Evolutionary conservation across 2,113 vertebrate genomes (phyloP).

Genomic region (Shinisaurus crocodilurus): DNA sequence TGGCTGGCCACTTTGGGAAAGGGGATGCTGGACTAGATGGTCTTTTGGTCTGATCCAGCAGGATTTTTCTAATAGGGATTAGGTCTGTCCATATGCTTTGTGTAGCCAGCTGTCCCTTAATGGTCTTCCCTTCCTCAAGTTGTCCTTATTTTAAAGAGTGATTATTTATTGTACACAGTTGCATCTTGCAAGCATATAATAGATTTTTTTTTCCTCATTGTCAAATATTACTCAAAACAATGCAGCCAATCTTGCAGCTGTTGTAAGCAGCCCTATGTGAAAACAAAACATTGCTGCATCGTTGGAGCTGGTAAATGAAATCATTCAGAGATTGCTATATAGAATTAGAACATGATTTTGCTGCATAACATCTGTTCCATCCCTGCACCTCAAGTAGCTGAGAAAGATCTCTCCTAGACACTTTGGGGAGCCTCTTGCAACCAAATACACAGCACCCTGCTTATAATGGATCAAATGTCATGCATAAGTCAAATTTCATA

Average conservation of each 20-base stretch:
- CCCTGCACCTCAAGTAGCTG: not conserved
- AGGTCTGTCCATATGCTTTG: not conserved
- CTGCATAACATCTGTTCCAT: not conserved
- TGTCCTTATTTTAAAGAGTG: not conserved
- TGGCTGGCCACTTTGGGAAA: not conserved
- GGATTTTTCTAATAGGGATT: not conserved
- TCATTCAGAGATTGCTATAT: not conserved
- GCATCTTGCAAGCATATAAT: not conserved
- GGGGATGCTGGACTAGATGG: not conserved
- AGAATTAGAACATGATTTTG: not conserved
- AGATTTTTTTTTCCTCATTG: not conserved
- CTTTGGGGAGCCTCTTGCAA: not conserved
- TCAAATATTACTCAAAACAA: not conserved
- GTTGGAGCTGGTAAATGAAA: not conserved
- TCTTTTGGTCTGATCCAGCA: not conserved
- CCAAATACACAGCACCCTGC: not conserved
- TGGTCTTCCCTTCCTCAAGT: not conserved
- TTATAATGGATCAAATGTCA: not conserved
- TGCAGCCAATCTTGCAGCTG: not conserved
- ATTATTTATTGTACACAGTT: not conserved
- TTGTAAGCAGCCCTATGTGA: not conserved
- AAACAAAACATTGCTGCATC: not conserved
- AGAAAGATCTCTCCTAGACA: not conserved
- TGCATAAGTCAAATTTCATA: not conserved
- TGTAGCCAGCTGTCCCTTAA: not conserved